These are phyloP conservation scores for Onychomys arenicola DNA, from an alignment of 2,797 vertebrate genomes.

Conservation along the genomic window DNA sequence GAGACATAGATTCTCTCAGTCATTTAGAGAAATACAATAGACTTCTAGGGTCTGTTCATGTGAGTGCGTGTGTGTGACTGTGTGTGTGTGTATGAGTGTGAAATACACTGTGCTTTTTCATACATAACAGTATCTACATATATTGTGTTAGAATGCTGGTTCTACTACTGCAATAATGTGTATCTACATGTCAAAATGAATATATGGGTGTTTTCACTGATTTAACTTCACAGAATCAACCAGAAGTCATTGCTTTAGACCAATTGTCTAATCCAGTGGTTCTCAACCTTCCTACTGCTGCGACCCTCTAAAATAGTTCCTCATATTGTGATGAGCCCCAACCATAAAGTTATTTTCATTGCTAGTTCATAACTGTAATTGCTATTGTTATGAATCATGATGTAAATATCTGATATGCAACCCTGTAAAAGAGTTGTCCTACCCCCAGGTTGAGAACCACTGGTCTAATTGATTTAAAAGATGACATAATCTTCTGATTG, in stretches of 20 bases:
- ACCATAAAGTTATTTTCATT: neutral
- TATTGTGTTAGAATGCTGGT: neutral
- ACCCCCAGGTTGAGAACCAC: neutral
- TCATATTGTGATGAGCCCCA: neutral
- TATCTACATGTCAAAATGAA: constrained; percentile 30
- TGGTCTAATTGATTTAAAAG: neutral
- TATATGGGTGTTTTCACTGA: constrained; percentile 27
- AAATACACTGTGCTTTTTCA: constrained; percentile 24
- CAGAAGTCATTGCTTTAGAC: constrained; percentile 11
- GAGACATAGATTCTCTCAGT: neutral
- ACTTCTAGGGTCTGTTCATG: neutral
- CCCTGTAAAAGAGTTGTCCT: neutral
- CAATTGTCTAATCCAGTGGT: neutral
- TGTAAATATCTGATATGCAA: neutral
- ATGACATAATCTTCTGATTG: neutral
- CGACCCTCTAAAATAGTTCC: neutral
- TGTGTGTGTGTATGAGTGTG: neutral
- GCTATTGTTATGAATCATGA: neutral
- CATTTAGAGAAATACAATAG: neutral
- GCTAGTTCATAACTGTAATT: neutral
- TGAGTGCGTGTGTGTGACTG: neutral
- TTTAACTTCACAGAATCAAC: constrained; percentile 44
- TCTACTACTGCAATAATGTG: constrained; percentile 16
- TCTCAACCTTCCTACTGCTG: neutral
- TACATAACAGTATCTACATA: neutral